Evolutionary conservation across 92 coral and sea anemone genomes (phyloP), one percentile per base, ranked within the genome.

Genomic region (Paragorgia papillata): DNA sequence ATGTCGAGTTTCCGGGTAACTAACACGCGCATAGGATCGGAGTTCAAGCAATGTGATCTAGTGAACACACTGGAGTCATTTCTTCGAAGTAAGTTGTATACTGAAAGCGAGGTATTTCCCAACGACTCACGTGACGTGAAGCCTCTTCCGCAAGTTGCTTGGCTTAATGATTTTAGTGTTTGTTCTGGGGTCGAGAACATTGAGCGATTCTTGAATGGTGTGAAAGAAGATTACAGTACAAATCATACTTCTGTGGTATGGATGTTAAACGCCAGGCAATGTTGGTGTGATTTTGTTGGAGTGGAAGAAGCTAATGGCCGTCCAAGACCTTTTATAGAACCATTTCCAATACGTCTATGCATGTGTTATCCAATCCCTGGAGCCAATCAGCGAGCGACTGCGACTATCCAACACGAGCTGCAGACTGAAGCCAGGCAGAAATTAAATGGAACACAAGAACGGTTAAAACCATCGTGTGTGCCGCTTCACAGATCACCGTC

Each of bases 271-370:
- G 95, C 94, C 31, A 90, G 88, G 29, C 92, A 95, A 57, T 83
- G 88, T 32, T 95, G 99, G 99, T 80, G 88, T 7, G 99, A 95
- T 63, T 95, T 95, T 78, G 77, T 87, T 56, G 97, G 99, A 1
- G 68, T 95, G 31, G 88, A 89, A 0, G 89, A 86, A 31, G 59
- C 87, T 13, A 87, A 85, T 53, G 82, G 83, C 65, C 90, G 99
- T 13, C 95, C 97, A 5, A 86, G 89, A 81, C 89, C 99, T 41
- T 87, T 95, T 48, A 66, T 95, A 19, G 99, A 95, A 31, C 95
- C 99, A 17, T 83, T 91, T 32, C 99, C 99, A 2, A 61, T 95
- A 21, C 87, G 86, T 29, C 51, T 95, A 39, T 95, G 97, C 91
- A 87, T 95, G 61, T 92, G 95, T 77, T 91, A 96, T 74, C 99